Conservation (phyloP, 1,140 invertebrate species). For the Drosophila insularis region DNA sequence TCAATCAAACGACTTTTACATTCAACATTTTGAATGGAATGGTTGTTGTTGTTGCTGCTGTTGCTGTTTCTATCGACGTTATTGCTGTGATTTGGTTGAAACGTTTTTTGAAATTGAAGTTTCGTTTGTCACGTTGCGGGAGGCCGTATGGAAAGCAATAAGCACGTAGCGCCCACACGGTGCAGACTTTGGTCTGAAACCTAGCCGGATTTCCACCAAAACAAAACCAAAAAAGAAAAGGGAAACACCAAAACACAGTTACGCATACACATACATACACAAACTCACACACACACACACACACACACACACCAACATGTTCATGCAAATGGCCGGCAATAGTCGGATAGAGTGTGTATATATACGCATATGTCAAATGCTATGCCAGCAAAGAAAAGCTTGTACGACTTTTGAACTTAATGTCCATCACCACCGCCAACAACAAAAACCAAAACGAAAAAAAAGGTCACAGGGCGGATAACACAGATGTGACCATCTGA, state of each 20-base stretch:
- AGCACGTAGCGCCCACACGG: slow-evolving; percentile 64
- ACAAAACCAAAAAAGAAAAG: slow-evolving; percentile 11
- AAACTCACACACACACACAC: slow-evolving; percentile 2
- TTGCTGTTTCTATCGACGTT: slow-evolving; percentile 20
- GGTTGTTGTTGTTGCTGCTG: slow-evolving; percentile 30
- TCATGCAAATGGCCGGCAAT: slow-evolving; percentile 63
- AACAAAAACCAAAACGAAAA: not conserved
- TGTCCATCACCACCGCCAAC: slow-evolving; percentile 7
- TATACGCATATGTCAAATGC: slow-evolving; percentile 57
- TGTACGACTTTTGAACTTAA: slow-evolving; percentile 75
- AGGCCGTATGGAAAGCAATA: slow-evolving; percentile 42
- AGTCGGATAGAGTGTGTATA: slow-evolving; percentile 19
- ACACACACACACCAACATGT: slow-evolving; percentile 4
- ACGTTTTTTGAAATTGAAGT: slow-evolving; percentile 52
- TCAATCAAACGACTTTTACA: slow-evolving; percentile 74
- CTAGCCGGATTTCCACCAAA: slow-evolving; percentile 27
- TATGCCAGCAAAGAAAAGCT: slow-evolving; percentile 55
- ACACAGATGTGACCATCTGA: slow-evolving; percentile 26
- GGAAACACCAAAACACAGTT: slow-evolving; percentile 30
- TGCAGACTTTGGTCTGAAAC: slow-evolving; percentile 1
- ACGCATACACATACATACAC: no score
- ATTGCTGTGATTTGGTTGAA: slow-evolving; percentile 45
- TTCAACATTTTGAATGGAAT: slow-evolving; percentile 72
- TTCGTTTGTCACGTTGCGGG: slow-evolving; percentile 61
- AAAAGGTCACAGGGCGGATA: slow-evolving; percentile 61